Evolutionary conservation across 2,113 vertebrate species (phyloP), one percentile per base, ranked within the genome.

Genomic region (Callaeas wilsoni): DNA sequence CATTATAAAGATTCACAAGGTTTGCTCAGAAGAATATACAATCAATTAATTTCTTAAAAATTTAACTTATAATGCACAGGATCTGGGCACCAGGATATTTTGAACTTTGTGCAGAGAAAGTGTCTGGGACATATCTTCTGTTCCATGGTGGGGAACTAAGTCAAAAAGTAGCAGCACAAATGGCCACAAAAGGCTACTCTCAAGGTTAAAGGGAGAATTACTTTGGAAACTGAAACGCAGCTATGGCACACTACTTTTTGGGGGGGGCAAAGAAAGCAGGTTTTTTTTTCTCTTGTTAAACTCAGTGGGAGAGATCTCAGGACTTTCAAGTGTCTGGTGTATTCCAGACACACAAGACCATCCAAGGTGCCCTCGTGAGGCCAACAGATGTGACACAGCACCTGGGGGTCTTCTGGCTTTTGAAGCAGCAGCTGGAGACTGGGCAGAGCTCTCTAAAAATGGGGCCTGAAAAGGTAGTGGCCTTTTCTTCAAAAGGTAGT

Each of bases 231-330:
- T 8, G 32, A 89, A 92, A 56, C 0, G 0, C 15, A 65, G 7
- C 2, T 44, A 15, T 32, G 19, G 4, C 16, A 65, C 12, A 7
- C 4, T 46, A 9, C 8, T 33, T 76, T 71, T 26, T 5, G 7
- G 7, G 4, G 12, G 12, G 8, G 5, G 3, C 2, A 49, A 71
- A 59, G 3, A 29, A 64, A 42, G 4, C 3, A 6, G 15, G 0
- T 3, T 55, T 59, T 82, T 42, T 42, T 35, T 32, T 4, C 2
- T 78, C 69, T 67, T 47, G 8, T 68, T 41, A 37, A 81, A 47
- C 17, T 64, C 56, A 55, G 14, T 46, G 33, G 37, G 37, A 63
- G 37, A 57, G 3, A 55, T 17, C 12, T 84, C 35, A 35, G 33
- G 29, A 81, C 55, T 80, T n/a, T 56, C 22, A 83, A 39, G 25